Evolutionary conservation across 2,113 vertebrate species (phyloP).

Genomic region (Antechinus flavipes): DNA sequence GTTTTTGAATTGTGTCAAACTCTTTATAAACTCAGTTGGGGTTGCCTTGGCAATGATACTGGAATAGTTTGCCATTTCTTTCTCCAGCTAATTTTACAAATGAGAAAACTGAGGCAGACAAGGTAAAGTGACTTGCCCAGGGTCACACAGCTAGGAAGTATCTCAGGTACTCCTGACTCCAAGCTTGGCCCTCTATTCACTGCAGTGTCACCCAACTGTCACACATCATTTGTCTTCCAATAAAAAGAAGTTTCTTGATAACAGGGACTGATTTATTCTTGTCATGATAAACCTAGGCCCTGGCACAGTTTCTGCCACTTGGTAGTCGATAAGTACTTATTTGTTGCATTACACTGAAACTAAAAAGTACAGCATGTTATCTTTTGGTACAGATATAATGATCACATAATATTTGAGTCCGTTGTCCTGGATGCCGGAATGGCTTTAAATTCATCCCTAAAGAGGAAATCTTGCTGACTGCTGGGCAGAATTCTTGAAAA

Average conservation of each 20-base stretch:
- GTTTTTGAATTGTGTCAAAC: too few species aligned
- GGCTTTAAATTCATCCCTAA: not conserved
- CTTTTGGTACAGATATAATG: not conserved
- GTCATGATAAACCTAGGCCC: not conserved
- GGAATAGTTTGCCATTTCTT: too few species aligned
- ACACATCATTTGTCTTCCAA: not conserved
- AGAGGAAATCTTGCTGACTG: not conserved
- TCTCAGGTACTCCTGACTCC: not conserved
- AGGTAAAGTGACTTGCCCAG: not conserved
- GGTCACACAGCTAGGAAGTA: not conserved
- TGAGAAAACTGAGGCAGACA: too few species aligned
- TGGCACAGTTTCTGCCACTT: not conserved
- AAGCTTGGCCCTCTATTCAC: not conserved
- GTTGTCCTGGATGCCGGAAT: constrained; percentile 2
- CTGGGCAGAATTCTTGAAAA: constrained; percentile 4
- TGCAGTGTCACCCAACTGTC: not conserved
- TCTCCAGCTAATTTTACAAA: too few species aligned
- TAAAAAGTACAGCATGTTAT: not conserved
- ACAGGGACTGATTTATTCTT: not conserved
- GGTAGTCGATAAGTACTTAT: not conserved
- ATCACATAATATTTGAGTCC: not conserved
- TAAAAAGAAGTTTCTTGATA: not conserved
- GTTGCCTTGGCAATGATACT: too few species aligned
- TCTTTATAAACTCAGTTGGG: too few species aligned
- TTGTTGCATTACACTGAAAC: not conserved